These are phyloP conservation scores for Chironomus striatipennis DNA, from an alignment of 1,140 invertebrate species.

Conservation along the genomic window DNA sequence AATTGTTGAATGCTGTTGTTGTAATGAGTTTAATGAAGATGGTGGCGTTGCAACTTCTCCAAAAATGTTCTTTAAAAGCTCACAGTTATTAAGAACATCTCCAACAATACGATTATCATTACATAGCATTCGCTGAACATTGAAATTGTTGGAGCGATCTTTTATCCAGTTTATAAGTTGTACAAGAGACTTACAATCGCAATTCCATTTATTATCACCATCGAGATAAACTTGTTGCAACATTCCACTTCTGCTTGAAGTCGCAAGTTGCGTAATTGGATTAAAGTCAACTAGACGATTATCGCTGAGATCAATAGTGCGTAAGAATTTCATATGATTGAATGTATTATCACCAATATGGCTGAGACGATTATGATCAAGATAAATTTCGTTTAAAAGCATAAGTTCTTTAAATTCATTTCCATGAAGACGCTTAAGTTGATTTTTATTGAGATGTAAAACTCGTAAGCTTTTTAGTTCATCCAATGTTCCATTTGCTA, in stretches of 20 bases:
- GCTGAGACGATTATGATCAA: constrained; percentile 71
- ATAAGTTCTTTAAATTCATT: constrained; percentile 72
- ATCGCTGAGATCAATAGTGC: constrained; percentile 68
- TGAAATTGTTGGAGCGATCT: constrained; percentile 39
- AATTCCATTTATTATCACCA: constrained; percentile 60
- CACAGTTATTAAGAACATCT: constrained; percentile 51
- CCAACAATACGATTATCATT: constrained; percentile 46
- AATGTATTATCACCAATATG: constrained; percentile 71
- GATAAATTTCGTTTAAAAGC: constrained; percentile 69
- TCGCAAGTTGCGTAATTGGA: constrained; percentile 55
- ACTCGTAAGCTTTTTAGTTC: constrained; percentile 72
- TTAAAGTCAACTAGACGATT: constrained; percentile 69
- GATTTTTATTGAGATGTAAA: constrained; percentile 74
- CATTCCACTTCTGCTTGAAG: constrained; percentile 45
- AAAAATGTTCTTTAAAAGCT: constrained; percentile 33
- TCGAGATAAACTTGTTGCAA: constrained; percentile 53
- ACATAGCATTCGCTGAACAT: constrained; percentile 52
- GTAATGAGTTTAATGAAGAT: constrained; percentile 31
- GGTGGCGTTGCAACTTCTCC: constrained; percentile 54
- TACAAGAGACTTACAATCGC: constrained; percentile 57
- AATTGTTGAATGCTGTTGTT: constrained; percentile 43
- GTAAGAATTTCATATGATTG: constrained; percentile 57
- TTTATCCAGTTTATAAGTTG: constrained; percentile 52
- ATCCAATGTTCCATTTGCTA: constrained; percentile 85
- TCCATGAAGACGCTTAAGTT: constrained; percentile 62